These are phyloP conservation scores for Harpalus rubripes DNA, from an alignment of 2,888 invertebrate species.

Conservation along the genomic window DNA sequence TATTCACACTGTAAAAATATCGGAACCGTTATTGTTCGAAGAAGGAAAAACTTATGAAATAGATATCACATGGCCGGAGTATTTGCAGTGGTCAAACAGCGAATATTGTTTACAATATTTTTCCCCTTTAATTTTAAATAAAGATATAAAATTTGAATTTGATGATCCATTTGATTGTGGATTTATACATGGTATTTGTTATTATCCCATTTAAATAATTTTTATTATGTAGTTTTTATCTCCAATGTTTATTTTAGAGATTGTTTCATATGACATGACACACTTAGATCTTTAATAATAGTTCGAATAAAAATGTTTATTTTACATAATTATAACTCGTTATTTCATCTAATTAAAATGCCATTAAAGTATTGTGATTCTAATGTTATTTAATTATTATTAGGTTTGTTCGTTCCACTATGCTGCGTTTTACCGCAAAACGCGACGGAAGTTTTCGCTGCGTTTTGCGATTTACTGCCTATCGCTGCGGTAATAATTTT, in stretches of 20 bases:
- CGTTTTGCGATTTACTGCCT: too few species aligned
- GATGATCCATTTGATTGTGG: slow-evolving; percentile 62
- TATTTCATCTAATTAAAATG: slow-evolving; percentile 50
- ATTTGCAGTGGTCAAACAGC: slow-evolving; percentile 56
- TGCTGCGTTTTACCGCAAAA: too few species aligned
- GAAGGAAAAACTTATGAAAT: slow-evolving; percentile 57
- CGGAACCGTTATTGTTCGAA: slow-evolving; percentile 56
- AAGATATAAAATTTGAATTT: slow-evolving; percentile 61
- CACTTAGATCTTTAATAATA: slow-evolving; percentile 11
- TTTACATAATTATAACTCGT: slow-evolving; percentile 10
- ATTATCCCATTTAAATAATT: slow-evolving; percentile 59
- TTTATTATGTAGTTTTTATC: slow-evolving; percentile 4
- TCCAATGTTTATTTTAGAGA: slow-evolving; percentile 11
- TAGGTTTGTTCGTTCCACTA: too few species aligned
- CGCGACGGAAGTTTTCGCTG: too few species aligned
- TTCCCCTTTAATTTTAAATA: slow-evolving; percentile 34
- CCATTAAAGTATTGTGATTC: slow-evolving; percentile 53
- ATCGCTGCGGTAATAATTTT: too few species aligned
- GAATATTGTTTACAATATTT: slow-evolving; percentile 59
- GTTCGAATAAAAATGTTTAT: neutral
- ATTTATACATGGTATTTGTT: slow-evolving; percentile 60
- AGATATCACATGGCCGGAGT: slow-evolving; percentile 51
- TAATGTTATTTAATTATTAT: slow-evolving; percentile 19
- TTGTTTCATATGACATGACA: slow-evolving; percentile 45
- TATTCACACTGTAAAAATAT: slow-evolving; percentile 49